These are phyloP conservation scores for Arrhamphus sclerolepis DNA, from an alignment of 2,797 vertebrate genomes.

Conservation along the genomic window DNA sequence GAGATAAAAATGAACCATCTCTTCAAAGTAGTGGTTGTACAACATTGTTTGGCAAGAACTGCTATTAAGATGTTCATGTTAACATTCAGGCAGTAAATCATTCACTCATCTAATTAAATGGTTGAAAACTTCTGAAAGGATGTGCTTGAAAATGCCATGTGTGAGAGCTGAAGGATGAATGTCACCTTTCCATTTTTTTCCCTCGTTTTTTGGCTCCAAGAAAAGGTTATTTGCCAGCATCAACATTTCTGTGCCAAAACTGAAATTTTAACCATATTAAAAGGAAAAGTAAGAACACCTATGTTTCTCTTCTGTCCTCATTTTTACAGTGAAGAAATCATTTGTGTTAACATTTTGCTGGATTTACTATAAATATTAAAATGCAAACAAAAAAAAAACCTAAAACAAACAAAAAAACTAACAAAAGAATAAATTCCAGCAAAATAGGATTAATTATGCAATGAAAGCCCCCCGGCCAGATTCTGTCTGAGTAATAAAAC, in stretches of 20 bases:
- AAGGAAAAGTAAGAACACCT: no score
- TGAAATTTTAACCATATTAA: conserved; percentile 4
- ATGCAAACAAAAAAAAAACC: no score
- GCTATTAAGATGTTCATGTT: no score
- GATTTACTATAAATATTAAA: conserved; percentile 1
- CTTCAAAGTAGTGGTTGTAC: neutral
- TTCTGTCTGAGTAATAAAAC: conserved; percentile 32
- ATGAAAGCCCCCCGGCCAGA: conserved; percentile 2
- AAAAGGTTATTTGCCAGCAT: no score
- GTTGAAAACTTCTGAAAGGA: conserved; percentile 15
- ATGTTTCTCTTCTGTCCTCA: no score
- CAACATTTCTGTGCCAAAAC: conserved; percentile 3
- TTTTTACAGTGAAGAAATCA: neutral
- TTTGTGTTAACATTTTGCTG: neutral
- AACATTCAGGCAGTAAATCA: conserved; percentile 3
- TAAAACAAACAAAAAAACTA: neutral
- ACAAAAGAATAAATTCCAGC: conserved; percentile 8
- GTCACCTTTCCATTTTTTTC: neutral
- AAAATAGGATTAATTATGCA: conserved; percentile 47
- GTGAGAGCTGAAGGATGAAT: conserved; percentile 33
- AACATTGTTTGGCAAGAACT: conserved; percentile 4
- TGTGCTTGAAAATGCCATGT: conserved; percentile 3
- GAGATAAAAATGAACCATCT: neutral
- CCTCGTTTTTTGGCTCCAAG: neutral
- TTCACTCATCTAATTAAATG: neutral